Conservation (phyloP, 2,888 invertebrate genomes). For the Tetheella fluctuosa region DNA sequence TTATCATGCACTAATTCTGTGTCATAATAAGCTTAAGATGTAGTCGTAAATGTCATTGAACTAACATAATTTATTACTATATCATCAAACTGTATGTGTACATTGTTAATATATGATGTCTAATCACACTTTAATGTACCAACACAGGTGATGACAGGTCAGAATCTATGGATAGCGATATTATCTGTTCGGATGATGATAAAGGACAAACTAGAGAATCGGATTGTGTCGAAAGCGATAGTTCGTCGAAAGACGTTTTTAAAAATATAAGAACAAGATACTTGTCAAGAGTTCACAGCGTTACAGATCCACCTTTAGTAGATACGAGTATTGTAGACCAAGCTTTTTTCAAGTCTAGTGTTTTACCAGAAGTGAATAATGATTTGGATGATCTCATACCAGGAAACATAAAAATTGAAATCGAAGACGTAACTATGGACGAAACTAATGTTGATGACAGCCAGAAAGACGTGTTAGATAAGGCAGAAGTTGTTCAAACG, state of each 20-base stretch:
- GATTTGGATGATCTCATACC: conserved; percentile 27
- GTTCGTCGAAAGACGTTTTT: conserved; percentile 68
- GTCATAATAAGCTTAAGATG: conserved; percentile 56
- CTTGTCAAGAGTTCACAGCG: conserved; percentile 71
- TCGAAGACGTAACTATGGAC: conserved; percentile 65
- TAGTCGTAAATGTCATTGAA: conserved; percentile 46
- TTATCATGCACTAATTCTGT: conserved; percentile 74
- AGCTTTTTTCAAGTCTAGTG: conserved; percentile 65
- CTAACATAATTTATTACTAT: conserved; percentile 43
- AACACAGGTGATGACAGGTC: conserved; percentile 77
- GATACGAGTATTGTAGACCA: conserved; percentile 64
- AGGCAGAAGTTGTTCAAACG: conserved; percentile 30
- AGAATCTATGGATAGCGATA: conserved; percentile 70
- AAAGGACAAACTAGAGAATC: conserved; percentile 55
- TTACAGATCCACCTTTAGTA: conserved; percentile 60
- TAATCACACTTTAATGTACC: conserved; percentile 72
- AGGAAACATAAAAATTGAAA: conserved; percentile 53
- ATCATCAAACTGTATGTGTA: conserved; percentile 43
- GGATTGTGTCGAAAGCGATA: conserved; percentile 62
- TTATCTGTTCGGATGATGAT: conserved; percentile 61
- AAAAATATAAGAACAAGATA: conserved; percentile 74
- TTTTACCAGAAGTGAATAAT: conserved; percentile 36
- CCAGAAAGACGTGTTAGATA: conserved; percentile 36
- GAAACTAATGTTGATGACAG: conserved; percentile 66
- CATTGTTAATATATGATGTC: conserved; percentile 54